phyloP scores from a whole-genome alignment of 2,888 invertebrate genomes.

The Bursaphelenchus okinawaensis region DNA sequence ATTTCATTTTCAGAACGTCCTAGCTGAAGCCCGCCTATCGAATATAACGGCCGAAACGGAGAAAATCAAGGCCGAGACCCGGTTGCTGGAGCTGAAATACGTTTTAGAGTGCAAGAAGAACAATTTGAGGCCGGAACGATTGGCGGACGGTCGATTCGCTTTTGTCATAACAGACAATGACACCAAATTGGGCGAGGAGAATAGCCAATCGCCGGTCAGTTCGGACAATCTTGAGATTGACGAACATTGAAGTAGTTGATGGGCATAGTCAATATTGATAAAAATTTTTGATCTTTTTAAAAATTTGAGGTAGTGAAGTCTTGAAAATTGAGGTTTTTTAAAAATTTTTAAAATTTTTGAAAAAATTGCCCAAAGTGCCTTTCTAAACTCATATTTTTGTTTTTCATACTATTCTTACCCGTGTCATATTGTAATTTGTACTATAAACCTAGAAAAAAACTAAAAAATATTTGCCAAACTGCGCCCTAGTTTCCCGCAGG shows the following conservation, averaged over 20 bases:
- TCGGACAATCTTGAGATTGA: not conserved
- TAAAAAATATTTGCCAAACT: too few relatives aligned
- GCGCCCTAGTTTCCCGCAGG: too few relatives aligned
- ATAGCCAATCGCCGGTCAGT: not conserved
- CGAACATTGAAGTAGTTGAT: not conserved
- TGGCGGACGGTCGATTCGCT: constrained; percentile 3
- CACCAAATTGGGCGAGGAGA: not conserved
- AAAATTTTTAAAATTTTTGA: too few relatives aligned
- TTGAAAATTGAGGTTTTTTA: too few relatives aligned
- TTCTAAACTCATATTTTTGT: too few relatives aligned
- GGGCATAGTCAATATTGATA: not conserved
- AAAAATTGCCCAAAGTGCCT: too few relatives aligned
- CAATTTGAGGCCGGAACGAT: constrained; percentile 1
- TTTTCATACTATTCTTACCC: too few relatives aligned
- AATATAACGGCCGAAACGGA: constrained; percentile 5
- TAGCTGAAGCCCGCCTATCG: not conserved
- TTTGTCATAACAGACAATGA: not conserved
- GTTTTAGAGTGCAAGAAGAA: constrained; percentile 8
- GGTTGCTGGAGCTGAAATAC: constrained; percentile 8
- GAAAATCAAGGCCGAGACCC: constrained; percentile 7
- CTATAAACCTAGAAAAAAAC: too few relatives aligned
- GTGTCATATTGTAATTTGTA: too few relatives aligned
- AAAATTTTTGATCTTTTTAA: too few relatives aligned
- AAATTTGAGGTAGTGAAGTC: too few relatives aligned
- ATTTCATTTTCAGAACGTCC: not conserved